Percentiles rank a stretch among this genome's conserved stretches.
These are phyloP conservation scores for Helostoma temminkii DNA, from an alignment of 2,797 vertebrate genomes.

Conservation along the genomic window DNA sequence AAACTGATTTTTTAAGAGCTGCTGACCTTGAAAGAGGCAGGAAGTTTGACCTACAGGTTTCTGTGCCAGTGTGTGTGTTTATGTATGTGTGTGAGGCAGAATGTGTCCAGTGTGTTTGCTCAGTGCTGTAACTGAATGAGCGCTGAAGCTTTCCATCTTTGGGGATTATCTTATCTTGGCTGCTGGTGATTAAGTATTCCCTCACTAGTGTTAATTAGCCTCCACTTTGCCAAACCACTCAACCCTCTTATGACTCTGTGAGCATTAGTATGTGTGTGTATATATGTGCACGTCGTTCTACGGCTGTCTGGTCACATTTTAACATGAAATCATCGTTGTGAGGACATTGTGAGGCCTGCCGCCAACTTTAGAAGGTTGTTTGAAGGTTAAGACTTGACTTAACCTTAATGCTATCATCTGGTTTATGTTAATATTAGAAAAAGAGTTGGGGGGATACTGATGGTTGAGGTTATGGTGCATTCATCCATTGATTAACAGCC, in stretches of 20 bases:
- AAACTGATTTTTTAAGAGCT: too few species aligned
- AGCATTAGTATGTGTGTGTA: background rate
- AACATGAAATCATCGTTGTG: background rate
- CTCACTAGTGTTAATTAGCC: constrained; percentile 84
- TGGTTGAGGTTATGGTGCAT: background rate
- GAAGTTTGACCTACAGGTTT: constrained; percentile 48
- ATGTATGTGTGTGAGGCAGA: constrained; percentile 26
- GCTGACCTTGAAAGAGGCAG: constrained; percentile 47
- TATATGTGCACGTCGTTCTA: constrained; percentile 9
- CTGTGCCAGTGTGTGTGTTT: constrained; percentile 27
- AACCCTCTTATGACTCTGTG: constrained; percentile 60
- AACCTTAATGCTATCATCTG: too few species aligned
- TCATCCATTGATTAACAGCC: background rate
- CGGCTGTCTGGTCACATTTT: background rate
- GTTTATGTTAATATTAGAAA: too few species aligned
- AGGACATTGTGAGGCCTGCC: background rate
- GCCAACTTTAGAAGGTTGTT: too few species aligned
- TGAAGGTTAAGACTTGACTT: too few species aligned
- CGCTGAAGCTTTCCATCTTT: constrained; percentile 79
- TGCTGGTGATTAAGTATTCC: constrained; percentile 84
- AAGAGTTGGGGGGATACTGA: too few species aligned
- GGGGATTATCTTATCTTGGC: constrained; percentile 83
- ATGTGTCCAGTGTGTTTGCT: constrained; percentile 58
- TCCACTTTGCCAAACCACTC: constrained; percentile 76
- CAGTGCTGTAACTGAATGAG: constrained; percentile 83